These are phyloP conservation scores for Dipodomys merriami DNA, from an alignment of 2,113 vertebrate species.

Conservation along the genomic window DNA sequence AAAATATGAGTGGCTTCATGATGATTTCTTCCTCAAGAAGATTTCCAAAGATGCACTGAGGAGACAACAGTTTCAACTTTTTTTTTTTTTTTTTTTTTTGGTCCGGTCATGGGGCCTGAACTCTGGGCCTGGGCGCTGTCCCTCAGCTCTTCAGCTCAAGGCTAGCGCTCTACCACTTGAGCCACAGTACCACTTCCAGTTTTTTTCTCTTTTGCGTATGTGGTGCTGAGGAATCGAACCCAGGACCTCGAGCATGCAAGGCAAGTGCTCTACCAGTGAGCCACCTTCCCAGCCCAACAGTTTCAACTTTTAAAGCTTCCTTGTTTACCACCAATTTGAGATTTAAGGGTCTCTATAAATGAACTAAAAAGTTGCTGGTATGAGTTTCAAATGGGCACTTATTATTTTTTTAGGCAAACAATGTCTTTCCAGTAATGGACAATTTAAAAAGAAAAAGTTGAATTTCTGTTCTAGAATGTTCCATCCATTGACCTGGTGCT, in stretches of 20 bases:
- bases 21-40: constrained; percentile 58
- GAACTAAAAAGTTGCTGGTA: neutral
- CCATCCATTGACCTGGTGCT: neutral
- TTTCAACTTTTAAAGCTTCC: constrained; percentile 53
- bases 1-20: constrained; percentile 62
- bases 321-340: constrained; percentile 54
- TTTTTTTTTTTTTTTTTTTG: neutral
- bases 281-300: neutral
- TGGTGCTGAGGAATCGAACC: too few relatives aligned
- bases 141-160: too few relatives aligned
- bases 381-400: neutral
- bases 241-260: too few relatives aligned
- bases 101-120: too few relatives aligned
- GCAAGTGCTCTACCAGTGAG: too few relatives aligned
- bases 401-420: neutral
- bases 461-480: constrained; percentile 10
- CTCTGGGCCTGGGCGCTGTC: too few relatives aligned
- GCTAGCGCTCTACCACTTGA: too few relatives aligned
- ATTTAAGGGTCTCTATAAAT: constrained; percentile 40
- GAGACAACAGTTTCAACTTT: constrained; percentile 45
- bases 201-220: too few relatives aligned
- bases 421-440: neutral
- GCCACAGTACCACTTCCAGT: too few relatives aligned
- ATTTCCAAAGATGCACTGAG: constrained; percentile 52
- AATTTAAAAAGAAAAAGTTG: neutral